Base-by-base conservation (phyloP, 2,888 invertebrate genomes). In the Dryadula phaetusa region DNA sequence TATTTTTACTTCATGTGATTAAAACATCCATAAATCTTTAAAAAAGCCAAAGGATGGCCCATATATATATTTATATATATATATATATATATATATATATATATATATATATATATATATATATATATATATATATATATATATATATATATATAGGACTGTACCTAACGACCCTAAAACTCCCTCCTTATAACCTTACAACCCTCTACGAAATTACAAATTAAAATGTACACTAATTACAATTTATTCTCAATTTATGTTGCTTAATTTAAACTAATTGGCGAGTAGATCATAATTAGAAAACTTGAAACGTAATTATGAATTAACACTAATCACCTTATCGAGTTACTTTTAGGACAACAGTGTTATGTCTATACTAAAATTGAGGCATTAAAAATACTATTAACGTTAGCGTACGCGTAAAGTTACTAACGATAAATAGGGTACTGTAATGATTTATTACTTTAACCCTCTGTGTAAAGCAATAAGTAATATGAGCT, bases 201-300 rank as follows among this genome's bases (percentile, higher is more conserved):
- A 37, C n/a, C 18, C 7, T 6, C 12, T 22, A 16, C 16, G 4
- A 54, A 37, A 54, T 54, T 14, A 52, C 28, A 37, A 37, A 6
- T 3, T 14, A 37, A 54, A 37, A 37, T 32, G 10, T 37, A 14
- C n/a, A 20, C 6, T 54, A 20, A 22, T n/a, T 54, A 37, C 20
- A 20, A 54, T 54, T 37, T 22, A 54, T 54, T 20, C 3, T 8
- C 14, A 54, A 54, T 54, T 54, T 22, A 37, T 22, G 8, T 37
- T 54, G 20, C 18, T 10, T 54, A 54, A 54, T 54, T 54, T 37
- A 54, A 8, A 54, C 37, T 20, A 54, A 54, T 54, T 20, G 20
- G 54, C 12, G 14, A 54, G 34, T 22, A 54, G 20, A 22, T 54
- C 54, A 37, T 54, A 37, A 54, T 54, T 20, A 54, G 18, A 8